Evolutionary conservation across 2,797 vertebrate species (phyloP).

Genomic region (Sebastes steindachneri): DNA sequence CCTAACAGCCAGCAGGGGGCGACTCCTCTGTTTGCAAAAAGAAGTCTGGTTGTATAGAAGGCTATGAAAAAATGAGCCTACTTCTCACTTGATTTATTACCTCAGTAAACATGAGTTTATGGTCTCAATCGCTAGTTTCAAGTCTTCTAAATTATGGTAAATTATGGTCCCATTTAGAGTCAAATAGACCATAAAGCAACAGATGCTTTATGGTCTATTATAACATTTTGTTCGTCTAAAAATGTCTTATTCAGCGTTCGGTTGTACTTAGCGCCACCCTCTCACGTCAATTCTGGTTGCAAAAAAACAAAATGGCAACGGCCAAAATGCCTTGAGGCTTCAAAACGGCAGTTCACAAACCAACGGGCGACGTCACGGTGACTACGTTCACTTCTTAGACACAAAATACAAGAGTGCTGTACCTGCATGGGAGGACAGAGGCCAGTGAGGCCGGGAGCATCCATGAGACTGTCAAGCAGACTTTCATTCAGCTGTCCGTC

Average conservation of each 20-base stretch:
- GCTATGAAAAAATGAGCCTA: neutral
- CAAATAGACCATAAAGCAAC: neutral
- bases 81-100: neutral
- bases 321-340: neutral
- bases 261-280: neutral
- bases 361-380: neutral
- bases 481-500: constrained; percentile 88
- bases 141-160: neutral
- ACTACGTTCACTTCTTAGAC: neutral
- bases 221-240: neutral
- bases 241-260: neutral
- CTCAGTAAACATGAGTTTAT: neutral
- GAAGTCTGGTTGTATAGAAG: neutral
- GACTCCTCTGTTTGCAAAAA: too few species aligned
- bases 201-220: neutral
- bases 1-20: neutral
- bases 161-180: neutral
- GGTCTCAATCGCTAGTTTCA: neutral
- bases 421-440: constrained; percentile 95
- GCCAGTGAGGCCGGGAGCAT: constrained; percentile 83
- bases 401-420: neutral
- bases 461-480: constrained; percentile 88
- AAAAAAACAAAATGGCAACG: neutral
- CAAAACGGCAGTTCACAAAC: neutral
- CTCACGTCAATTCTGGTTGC: neutral